Evolutionary conservation across 2,888 invertebrate genomes (phyloP), one percentile per base, ranked within the genome.

Genomic region (Allacma fusca): DNA sequence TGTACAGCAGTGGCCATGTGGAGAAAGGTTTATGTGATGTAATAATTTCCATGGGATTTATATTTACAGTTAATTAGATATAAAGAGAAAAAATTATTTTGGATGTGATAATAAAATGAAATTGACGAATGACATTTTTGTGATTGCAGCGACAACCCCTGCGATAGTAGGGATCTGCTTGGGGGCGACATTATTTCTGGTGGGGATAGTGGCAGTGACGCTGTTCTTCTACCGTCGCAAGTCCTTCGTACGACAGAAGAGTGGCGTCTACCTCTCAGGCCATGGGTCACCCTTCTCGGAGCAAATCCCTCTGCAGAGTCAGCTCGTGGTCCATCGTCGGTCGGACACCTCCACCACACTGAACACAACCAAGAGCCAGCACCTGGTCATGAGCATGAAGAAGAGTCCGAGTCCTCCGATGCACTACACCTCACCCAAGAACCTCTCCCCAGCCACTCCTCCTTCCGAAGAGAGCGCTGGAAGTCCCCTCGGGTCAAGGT

Each of bases 171-270:
- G 89, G 68, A 88, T 92, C 85, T 90, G 91, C 85, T 87, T 91
- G 81, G 91, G 90, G 43, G 89, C 89, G 71, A 88, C 90, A 43
- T 87, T 91, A 74, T 89, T 91, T 83, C 87, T 90, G 43, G 85
- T 91, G 44, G 88, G 90, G 79, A 88, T 91, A 82, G 89, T 90
- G 43, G 91, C 90, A 12, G 89, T 91, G 82, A 90, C 90, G 29
- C 91, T 91, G 87, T 90, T 91, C 87, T 91, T 91, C 85, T 91
- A 91, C 86, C 88, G 91, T 76, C 89, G 91, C 19, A 88, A 91
- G 68, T 87, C 89, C 75, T 62, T 62, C 44, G 75, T 50, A 13
- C 50, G 74, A 16, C 79, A 82, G 26, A 83, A 83, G 78, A 81
- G 83, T 65, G 83, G 83, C 71, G 83, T 82, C 68, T 78, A 75